phyloP scores from a whole-genome alignment of 1,140 invertebrate genomes.

The Plectrocnemia conspersa region DNA sequence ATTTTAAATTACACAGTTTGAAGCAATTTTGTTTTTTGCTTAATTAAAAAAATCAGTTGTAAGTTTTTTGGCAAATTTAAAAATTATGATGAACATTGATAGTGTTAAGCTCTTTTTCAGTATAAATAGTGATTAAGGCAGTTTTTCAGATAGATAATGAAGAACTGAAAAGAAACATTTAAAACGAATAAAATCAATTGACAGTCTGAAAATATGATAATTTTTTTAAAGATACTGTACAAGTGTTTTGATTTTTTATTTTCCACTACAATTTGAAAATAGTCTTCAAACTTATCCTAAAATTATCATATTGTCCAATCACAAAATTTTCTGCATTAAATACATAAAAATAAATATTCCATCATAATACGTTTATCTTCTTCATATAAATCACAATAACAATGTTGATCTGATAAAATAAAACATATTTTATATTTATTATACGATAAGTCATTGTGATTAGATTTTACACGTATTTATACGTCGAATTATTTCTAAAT shows the following conservation, averaged over 20 bases:
- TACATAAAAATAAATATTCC: background rate
- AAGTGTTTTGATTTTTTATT: no score
- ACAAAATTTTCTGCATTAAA: constrained; percentile 13
- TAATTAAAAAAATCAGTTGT: background rate
- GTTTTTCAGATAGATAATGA: background rate
- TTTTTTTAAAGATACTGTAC: background rate
- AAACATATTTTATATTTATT: background rate
- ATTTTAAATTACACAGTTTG: background rate
- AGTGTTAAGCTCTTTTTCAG: background rate
- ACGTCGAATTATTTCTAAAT: background rate
- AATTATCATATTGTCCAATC: constrained; percentile 34
- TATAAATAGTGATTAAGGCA: background rate
- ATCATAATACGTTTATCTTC: background rate
- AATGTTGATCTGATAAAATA: background rate
- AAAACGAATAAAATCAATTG: background rate
- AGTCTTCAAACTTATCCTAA: constrained; percentile 23
- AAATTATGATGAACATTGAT: background rate
- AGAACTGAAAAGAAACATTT: background rate
- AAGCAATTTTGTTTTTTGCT: background rate
- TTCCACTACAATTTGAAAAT: constrained; percentile 6
- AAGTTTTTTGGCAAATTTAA: background rate
- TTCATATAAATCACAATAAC: background rate
- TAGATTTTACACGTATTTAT: background rate
- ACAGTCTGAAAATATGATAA: background rate
- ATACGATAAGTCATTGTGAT: background rate